phyloP scores from a whole-genome alignment of 2,888 invertebrate genomes.

The Creontiades dilutus region DNA sequence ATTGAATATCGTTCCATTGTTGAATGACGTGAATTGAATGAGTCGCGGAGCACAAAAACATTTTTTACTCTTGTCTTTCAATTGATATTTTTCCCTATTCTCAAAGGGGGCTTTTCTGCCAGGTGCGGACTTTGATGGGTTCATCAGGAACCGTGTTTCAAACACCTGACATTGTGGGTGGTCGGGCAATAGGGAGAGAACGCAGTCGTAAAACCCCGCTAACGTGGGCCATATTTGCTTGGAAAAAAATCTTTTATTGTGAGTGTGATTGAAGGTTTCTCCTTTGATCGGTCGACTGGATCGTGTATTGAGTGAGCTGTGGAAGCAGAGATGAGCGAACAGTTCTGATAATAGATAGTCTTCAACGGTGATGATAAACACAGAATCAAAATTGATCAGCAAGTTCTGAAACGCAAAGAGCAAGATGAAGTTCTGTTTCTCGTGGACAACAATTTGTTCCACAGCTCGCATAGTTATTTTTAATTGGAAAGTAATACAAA shows the following conservation, averaged over 20 bases:
- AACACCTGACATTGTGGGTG: conserved; percentile 45
- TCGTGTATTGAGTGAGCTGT: neutral
- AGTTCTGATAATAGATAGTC: too few species aligned
- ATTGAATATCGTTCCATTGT: conserved; percentile 44
- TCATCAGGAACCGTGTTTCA: conserved; percentile 40
- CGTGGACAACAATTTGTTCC: too few species aligned
- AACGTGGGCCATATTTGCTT: neutral
- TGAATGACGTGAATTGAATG: conserved; percentile 39
- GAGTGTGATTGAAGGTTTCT: conserved; percentile 1
- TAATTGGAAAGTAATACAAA: too few species aligned
- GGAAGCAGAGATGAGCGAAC: too few species aligned
- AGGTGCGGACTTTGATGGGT: conserved; percentile 54
- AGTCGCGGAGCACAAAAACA: neutral
- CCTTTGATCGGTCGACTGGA: neutral
- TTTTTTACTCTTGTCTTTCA: conserved; percentile 21
- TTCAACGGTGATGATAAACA: too few species aligned
- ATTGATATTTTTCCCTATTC: conserved; percentile 47
- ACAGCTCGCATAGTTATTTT: too few species aligned
- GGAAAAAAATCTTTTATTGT: neutral
- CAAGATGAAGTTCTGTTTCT: too few species aligned
- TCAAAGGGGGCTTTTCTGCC: conserved; percentile 30
- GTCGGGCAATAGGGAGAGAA: neutral
- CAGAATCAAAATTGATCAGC: too few species aligned
- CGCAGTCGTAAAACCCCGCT: conserved; percentile 16
- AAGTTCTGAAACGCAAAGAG: too few species aligned